Base-by-base conservation (phyloP, 2,113 vertebrate genomes). In the Sitta europaea region DNA sequence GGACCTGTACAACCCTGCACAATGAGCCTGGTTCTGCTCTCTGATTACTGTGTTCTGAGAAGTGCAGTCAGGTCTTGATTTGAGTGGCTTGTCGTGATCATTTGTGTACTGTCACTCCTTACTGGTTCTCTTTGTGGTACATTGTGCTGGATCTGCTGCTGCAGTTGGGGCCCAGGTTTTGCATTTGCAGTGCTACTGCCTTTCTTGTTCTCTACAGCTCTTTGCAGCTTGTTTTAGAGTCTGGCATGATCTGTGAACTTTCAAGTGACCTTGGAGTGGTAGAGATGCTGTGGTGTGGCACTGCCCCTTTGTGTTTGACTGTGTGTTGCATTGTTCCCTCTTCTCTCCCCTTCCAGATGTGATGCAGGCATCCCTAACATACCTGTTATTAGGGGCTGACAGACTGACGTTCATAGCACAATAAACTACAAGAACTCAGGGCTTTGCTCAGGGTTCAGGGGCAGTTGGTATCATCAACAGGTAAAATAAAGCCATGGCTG, bases 401-500 rank as follows among this genome's bases (percentile, higher is more conserved):
- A 74, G n/a, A 16, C 3, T 31, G 48, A 10, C 31, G n/a, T 86
- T 54, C 16, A 25, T 36, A 58, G 27, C 6, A 5, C 16, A 51
- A 9, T 29, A 13, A 45, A 33, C 21, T 28, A 12, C 27, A 78
- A n/a, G 57, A 77, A 62, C 65, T 89, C 48, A 65, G 29, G 58
- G 21, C 23, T 68, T 16, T 73, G 1, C 58, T 70, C 0, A 4
- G 16, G 50, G 10, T 33, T 88, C 16, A 33, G 20, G 42, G n/a
- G 24, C 2, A 6, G 14, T 11, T 81, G 36, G 17, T 55, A 38
- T 65, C 0, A 0, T 47, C 28, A 16, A 58, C 19, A 54, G 54
- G 22, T 70, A 10, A 54, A 78, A 72, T 89, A 11, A 43, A 53
- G 9, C 8, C 6, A 3, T 67, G 42, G 12, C 53, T 86, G 36